Percentiles rank a stretch among this genome's conserved stretches.
phyloP scores from a whole-genome alignment of 2,113 vertebrate genomes.

The Gorilla gorilla region DNA sequence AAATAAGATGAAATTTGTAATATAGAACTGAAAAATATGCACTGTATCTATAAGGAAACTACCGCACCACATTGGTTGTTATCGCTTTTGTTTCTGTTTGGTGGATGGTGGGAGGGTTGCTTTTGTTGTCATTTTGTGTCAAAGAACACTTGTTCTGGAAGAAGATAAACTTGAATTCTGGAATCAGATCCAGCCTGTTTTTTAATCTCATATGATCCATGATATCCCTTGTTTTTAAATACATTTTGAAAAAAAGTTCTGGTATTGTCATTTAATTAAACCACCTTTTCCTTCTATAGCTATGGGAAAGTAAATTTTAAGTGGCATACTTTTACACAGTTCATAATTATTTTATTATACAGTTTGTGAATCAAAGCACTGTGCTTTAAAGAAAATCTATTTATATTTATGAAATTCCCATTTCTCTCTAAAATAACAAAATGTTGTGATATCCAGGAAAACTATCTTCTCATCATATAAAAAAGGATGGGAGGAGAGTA shows the following conservation, averaged over 20 bases:
- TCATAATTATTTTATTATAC: neutral
- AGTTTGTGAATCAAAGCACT: neutral
- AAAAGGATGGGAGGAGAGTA: neutral
- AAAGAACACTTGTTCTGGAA: neutral
- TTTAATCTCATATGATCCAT: neutral
- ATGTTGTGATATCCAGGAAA: neutral
- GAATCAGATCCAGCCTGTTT: neutral
- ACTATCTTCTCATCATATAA: neutral
- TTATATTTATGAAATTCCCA: neutral
- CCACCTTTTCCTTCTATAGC: neutral
- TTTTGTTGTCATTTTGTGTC: neutral
- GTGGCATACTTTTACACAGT: neutral
- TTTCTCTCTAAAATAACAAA: constrained; percentile 25
- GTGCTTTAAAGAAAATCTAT: neutral
- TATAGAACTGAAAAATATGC: neutral
- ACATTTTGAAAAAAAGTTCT: neutral
- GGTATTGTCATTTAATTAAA: neutral
- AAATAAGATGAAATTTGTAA: neutral
- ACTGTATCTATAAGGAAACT: neutral
- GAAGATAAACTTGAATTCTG: neutral
- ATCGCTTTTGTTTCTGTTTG: neutral
- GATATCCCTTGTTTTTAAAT: neutral
- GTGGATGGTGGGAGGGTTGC: neutral
- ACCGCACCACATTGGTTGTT: too few relatives aligned
- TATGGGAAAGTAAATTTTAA: neutral